phyloP scores from a whole-genome alignment of 2,113 vertebrate species.

The Lamprotornis superbus region DNA sequence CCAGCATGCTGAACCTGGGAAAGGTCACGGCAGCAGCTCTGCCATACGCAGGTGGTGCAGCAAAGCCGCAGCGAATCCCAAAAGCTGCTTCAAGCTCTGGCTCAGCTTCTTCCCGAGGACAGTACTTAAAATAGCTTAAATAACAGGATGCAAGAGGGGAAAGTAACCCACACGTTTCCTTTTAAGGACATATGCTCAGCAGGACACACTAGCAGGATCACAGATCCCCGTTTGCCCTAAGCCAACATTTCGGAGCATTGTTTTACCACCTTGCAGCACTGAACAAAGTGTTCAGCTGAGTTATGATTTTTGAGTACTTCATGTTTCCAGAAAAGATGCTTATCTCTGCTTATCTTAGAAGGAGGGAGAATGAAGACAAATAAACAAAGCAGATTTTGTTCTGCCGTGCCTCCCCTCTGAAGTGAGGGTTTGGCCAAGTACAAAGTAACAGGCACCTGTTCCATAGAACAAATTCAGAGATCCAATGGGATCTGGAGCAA shows the following conservation, averaged over 20 bases:
- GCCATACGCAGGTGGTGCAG: conserved; percentile 14
- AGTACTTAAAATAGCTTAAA: conserved; percentile 67
- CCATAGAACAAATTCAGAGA: neutral
- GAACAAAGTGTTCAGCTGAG: conserved; percentile 1
- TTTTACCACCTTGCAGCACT: neutral
- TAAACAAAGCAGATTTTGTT: neutral
- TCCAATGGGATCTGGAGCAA: neutral
- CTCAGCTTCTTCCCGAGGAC: conserved; percentile 31
- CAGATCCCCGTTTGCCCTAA: neutral
- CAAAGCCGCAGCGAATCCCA: neutral
- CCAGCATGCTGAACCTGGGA: neutral
- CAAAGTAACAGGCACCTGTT: neutral
- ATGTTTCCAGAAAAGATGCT: conserved; percentile 20
- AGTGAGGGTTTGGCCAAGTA: neutral
- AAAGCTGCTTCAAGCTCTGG: conserved; percentile 28
- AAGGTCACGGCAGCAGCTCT: neutral
- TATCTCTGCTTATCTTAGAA: conserved; percentile 5
- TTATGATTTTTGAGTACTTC: neutral
- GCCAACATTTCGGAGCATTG: neutral
- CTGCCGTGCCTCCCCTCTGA: neutral
- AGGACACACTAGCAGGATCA: conserved; percentile 10
- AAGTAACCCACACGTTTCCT: conserved; percentile 49
- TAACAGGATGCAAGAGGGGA: conserved; percentile 64
- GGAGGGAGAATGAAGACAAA: neutral
- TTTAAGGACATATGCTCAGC: conserved; percentile 56